These are phyloP conservation scores for Vireo griseus DNA, from an alignment of 2,797 vertebrate genomes.

Conservation along the genomic window DNA sequence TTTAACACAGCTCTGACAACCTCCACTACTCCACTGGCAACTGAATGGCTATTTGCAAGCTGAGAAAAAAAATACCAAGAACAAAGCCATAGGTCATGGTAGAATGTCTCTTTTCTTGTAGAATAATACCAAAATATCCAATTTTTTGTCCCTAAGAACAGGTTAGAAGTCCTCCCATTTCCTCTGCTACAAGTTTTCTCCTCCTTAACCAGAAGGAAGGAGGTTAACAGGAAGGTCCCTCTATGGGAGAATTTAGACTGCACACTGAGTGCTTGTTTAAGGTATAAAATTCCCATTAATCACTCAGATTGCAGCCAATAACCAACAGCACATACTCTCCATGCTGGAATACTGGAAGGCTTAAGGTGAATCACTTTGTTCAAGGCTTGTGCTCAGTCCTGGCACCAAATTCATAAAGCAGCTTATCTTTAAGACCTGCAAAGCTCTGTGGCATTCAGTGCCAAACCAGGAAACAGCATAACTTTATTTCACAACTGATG, in stretches of 20 bases:
- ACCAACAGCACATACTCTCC: not conserved
- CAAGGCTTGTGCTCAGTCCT: not conserved
- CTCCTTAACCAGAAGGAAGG: not conserved
- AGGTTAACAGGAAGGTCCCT: not conserved
- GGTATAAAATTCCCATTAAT: not conserved
- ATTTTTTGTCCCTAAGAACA: not conserved
- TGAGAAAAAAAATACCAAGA: not conserved
- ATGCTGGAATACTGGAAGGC: not conserved
- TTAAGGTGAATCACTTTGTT: conserved; percentile 23
- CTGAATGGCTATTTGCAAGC: not conserved
- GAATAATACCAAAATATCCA: not conserved
- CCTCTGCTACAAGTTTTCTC: not conserved
- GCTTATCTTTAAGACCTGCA: conserved; percentile 3
- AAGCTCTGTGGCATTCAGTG: not conserved
- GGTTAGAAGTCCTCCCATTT: not conserved
- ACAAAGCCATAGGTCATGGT: not conserved
- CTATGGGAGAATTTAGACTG: not conserved
- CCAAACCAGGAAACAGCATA: not conserved
- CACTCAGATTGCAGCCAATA: not conserved
- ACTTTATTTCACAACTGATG: not conserved
- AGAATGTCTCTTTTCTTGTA: not conserved
- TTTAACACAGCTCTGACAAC: not conserved
- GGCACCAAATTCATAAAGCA: not conserved
- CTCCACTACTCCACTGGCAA: not conserved
- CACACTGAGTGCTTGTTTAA: not conserved